Evolutionary conservation across 2,113 vertebrate genomes (phyloP).

Genomic region (Raja brachyura): DNA sequence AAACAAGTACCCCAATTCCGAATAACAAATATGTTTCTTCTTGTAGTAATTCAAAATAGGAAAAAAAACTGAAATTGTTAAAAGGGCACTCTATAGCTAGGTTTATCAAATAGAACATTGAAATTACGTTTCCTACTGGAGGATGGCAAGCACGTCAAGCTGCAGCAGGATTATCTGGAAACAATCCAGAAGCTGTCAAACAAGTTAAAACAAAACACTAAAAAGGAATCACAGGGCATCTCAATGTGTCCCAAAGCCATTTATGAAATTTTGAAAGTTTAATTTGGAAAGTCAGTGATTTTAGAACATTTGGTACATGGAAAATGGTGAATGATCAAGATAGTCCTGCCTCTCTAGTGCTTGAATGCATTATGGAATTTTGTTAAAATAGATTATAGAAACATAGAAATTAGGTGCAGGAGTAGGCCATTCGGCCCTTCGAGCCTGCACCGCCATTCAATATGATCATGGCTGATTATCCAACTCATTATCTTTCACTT

Average conservation of each 20-base stretch:
- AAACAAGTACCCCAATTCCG: not conserved
- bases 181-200: not conserved
- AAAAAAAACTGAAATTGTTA: not conserved
- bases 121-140: not conserved
- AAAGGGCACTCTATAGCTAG: not conserved
- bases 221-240: not conserved
- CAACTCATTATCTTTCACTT: no score
- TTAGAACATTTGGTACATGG: not conserved
- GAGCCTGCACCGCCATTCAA: no score
- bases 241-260: not conserved
- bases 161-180: slow-evolving; percentile 5
- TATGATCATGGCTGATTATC: no score
- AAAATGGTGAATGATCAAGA: not conserved
- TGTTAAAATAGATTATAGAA: not conserved
- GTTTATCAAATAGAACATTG: not conserved
- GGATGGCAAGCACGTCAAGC: not conserved
- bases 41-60: not conserved
- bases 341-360: not conserved
- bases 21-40: not conserved
- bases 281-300: not conserved
- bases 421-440: no score
- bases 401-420: no score
- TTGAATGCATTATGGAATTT: not conserved
- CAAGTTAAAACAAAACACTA: no score
- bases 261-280: not conserved